A percentile compares a stretch with the other conserved stretches of the same genome.
These are phyloP conservation scores for Leucoptera coffeella DNA, from an alignment of 2,888 invertebrate species.

Conservation along the genomic window DNA sequence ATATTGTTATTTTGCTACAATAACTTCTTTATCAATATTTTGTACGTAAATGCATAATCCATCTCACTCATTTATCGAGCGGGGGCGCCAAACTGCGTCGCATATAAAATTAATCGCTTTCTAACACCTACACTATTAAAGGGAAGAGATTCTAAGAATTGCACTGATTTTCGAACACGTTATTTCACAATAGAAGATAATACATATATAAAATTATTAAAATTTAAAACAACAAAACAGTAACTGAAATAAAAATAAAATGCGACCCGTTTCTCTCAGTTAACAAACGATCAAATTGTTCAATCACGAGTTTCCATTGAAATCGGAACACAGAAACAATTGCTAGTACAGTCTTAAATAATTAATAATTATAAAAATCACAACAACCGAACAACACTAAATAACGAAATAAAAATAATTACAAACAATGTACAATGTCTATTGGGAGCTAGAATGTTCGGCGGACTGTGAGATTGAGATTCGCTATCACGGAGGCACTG, in stretches of 20 bases:
- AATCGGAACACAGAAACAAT: slow-evolving; percentile 35
- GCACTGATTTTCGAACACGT: slow-evolving; percentile 51
- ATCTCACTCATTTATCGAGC: slow-evolving; percentile 23
- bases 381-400: slow-evolving; percentile 55
- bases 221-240: slow-evolving; percentile 43
- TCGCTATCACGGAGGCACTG: slow-evolving; percentile 20
- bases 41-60: slow-evolving; percentile 49
- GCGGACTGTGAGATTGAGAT: slow-evolving; percentile 22
- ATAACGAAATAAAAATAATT: slow-evolving; percentile 41
- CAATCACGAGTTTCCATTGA: slow-evolving; percentile 12
- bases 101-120: slow-evolving; percentile 38
- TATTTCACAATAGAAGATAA: slow-evolving; percentile 41
- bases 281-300: slow-evolving; percentile 44
- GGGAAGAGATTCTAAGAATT: slow-evolving; percentile 53
- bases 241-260: slow-evolving; percentile 40
- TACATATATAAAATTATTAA: slow-evolving; percentile 43
- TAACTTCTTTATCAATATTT: slow-evolving; percentile 18
- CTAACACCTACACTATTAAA: slow-evolving; percentile 50
- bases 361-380: slow-evolving; percentile 39
- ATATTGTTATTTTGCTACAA: too few species aligned
- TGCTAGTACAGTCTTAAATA: slow-evolving; percentile 19
- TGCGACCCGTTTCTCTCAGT: slow-evolving; percentile 51
- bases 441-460: slow-evolving; percentile 36
- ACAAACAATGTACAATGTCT: slow-evolving; percentile 49
- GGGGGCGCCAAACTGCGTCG: slow-evolving; percentile 23